These are phyloP conservation scores for Ctenochaetus hawaiiensis DNA, from an alignment of 2,797 vertebrate genomes.

Conservation along the genomic window DNA sequence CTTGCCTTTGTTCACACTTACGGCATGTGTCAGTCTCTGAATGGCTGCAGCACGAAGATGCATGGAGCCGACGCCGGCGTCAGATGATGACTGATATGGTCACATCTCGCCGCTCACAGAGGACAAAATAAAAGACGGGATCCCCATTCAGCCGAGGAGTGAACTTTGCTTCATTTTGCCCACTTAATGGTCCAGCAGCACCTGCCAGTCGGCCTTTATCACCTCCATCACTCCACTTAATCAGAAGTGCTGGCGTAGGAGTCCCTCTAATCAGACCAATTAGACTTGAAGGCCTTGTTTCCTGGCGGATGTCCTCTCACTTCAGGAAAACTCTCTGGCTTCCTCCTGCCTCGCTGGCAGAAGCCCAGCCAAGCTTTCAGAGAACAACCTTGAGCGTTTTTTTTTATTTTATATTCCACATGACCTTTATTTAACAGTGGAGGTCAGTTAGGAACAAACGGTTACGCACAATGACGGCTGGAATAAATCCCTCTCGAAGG, in stretches of 20 bases:
- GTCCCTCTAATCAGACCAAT: constrained; percentile 76
- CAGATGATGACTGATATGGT: constrained; percentile 56
- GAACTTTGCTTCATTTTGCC: constrained; percentile 55
- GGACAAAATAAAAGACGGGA: constrained; percentile 34
- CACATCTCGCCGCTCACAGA: constrained; percentile 26
- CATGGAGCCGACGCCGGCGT: constrained; percentile 9
- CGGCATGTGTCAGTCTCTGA: constrained; percentile 36
- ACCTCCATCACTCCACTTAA: constrained; percentile 72
- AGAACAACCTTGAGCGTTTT: constrained; percentile 41
- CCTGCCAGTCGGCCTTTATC: constrained; percentile 66
- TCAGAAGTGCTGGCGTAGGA: constrained; percentile 71
- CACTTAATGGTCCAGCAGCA: constrained; percentile 60
- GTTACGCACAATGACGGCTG: constrained; percentile 18
- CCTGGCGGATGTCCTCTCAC: constrained; percentile 47
- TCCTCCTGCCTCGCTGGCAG: constrained; percentile 40
- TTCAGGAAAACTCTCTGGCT: constrained; percentile 47
- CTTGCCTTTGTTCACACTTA: constrained; percentile 27
- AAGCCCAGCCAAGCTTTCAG: constrained; percentile 42
- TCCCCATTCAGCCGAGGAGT: constrained; percentile 15
- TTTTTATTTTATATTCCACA: constrained; percentile 25
- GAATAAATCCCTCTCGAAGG: constrained; percentile 18
- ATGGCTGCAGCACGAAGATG: constrained; percentile 38
- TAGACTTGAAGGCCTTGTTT: constrained; percentile 64
- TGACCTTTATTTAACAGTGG: constrained; percentile 53
- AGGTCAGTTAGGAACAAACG: constrained; percentile 46